A percentile compares a stretch with the other conserved stretches of the same genome.
Evolutionary conservation across 2,888 invertebrate genomes (phyloP).

Genomic region (Stratiomys singularior): DNA sequence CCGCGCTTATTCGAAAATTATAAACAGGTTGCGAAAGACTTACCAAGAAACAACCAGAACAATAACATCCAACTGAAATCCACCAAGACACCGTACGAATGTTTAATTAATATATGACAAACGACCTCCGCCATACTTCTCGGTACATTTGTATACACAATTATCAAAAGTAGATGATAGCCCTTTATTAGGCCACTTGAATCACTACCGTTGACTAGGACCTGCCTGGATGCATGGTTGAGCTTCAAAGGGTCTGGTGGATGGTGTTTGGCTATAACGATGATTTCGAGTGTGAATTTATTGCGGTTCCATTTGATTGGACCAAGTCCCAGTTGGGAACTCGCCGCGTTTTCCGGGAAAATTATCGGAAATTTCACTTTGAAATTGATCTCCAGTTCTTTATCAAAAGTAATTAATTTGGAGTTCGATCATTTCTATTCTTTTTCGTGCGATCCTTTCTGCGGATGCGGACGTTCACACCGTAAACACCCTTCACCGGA

Average conservation of each 20-base stretch:
- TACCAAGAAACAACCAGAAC: slow-evolving; percentile 32
- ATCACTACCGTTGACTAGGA: not conserved
- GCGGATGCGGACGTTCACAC: too few relatives aligned
- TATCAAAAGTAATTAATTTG: too few relatives aligned
- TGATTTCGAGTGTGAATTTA: not conserved
- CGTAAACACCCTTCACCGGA: too few relatives aligned
- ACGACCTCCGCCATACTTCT: not conserved
- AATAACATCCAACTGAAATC: not conserved
- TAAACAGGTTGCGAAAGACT: slow-evolving; percentile 38
- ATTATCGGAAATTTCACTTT: too few relatives aligned
- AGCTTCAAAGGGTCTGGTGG: not conserved
- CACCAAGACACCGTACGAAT: too few relatives aligned
- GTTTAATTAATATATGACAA: slow-evolving; percentile 2
- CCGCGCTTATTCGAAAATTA: not conserved
- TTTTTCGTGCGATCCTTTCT: too few relatives aligned
- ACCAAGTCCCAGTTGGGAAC: too few relatives aligned
- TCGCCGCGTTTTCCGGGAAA: too few relatives aligned
- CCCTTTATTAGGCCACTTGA: not conserved
- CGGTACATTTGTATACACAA: not conserved
- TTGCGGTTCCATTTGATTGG: too few relatives aligned
- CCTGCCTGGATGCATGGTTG: not conserved
- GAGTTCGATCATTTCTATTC: too few relatives aligned
- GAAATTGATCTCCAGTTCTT: too few relatives aligned
- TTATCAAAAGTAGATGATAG: slow-evolving; percentile 14
- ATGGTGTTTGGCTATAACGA: not conserved